Evolutionary conservation across 2,888 invertebrate genomes (phyloP), one percentile per base, ranked within the genome.

Genomic region (Caenorhabditis japonica): DNA sequence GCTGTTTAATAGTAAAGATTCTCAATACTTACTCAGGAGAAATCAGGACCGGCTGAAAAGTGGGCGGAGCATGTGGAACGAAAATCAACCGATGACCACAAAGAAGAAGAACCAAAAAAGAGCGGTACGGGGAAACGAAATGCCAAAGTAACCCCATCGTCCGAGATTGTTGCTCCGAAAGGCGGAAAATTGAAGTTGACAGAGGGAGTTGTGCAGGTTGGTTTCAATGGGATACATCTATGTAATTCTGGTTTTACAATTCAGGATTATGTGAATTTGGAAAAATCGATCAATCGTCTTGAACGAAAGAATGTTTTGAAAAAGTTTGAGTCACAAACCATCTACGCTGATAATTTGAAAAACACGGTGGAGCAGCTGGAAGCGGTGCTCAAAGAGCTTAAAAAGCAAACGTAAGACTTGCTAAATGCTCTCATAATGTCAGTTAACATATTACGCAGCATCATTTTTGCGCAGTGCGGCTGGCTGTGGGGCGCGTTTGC

Each of bases 241-340:
- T 1, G 36, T 25, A 13, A 13, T 39, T 25, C 1, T n/a, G n/a
- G n/a, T n/a, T n/a, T 30, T 30, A 53, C 17, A 5, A 13, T 71
- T 25, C 51, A 78, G 69, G 79, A 86, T n/a, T 89, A 89, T 66
- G 82, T 89, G 13, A 86, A 87, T 19, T 77, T 90, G 17, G 89
- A 89, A 76, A 88, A 88, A 62, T 81, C 87, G 38, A 88, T 89
- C 13, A 79, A 80, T 59, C 77, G 83, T 12, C 61, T 86, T 23
- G 89, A 90, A 69, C 64, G 77, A 8, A 86, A 84, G 59, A 88
- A 88, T 66, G 84, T 87, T 5, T 61, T 88, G 27, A 89, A 88
- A 72, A 85, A 85, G 52, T 87, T 87, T 46, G 85, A 88, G 58
- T 81, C 84, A 19, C 88, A 88, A 53, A 85, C 84, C 25, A 84